A percentile compares a stretch with the other conserved stretches of the same genome.
These are phyloP conservation scores for Odocoileus virginianus DNA, from an alignment of 2,113 vertebrate genomes.

Conservation along the genomic window DNA sequence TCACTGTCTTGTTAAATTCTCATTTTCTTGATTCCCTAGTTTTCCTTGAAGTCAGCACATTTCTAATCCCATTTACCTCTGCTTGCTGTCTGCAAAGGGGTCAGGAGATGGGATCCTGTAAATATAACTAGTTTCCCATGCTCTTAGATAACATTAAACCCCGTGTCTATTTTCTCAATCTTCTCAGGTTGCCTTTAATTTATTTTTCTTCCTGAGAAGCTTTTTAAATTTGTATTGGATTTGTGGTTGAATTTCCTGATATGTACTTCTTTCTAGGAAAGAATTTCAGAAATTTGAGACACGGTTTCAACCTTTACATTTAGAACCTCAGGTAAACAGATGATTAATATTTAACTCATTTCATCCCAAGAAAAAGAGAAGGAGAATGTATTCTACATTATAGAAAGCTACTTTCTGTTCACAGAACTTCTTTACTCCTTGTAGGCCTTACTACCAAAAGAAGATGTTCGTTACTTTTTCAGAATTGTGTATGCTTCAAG, in stretches of 20 bases:
- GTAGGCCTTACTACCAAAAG: background rate
- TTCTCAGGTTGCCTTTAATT: background rate
- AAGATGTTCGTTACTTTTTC: background rate
- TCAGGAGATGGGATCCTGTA: background rate
- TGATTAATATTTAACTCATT: background rate
- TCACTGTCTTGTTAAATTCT: background rate
- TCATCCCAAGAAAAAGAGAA: background rate
- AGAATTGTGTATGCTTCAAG: background rate
- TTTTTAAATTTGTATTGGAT: background rate
- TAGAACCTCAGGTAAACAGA: background rate
- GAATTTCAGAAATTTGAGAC: background rate
- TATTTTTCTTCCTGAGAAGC: background rate
- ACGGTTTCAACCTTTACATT: background rate
- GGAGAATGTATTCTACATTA: no score
- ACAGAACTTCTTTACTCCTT: background rate
- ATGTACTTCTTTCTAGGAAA: background rate
- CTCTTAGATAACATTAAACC: background rate
- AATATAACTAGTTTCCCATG: background rate
- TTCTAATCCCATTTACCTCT: background rate
- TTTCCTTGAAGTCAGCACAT: background rate
- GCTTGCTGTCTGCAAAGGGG: background rate
- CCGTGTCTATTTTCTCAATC: background rate
- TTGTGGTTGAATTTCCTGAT: background rate
- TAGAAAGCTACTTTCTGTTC: background rate
- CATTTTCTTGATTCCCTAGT: background rate